These are phyloP conservation scores for Calephelis nemesis DNA, from an alignment of 1,140 invertebrate species.

Conservation along the genomic window DNA sequence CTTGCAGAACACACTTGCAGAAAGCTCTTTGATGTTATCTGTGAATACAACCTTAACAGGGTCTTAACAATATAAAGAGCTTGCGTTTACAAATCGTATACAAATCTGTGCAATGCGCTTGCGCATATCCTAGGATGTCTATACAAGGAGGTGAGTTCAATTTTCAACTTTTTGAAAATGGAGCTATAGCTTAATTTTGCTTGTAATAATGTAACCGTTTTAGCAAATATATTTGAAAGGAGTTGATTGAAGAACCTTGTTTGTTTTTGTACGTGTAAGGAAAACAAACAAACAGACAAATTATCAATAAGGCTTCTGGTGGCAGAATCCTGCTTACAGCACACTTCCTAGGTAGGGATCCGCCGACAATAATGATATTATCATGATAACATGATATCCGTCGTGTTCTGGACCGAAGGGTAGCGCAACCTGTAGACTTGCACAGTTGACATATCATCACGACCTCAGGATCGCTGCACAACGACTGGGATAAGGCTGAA, in stretches of 20 bases:
- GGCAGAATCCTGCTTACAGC: no score
- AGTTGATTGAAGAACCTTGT: not conserved
- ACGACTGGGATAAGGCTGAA: no score
- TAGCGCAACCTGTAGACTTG: no score
- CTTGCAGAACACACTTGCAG: conserved; percentile 10
- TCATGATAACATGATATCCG: no score
- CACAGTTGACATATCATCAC: no score
- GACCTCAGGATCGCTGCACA: no score
- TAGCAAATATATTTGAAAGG: not conserved
- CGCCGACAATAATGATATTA: no score
- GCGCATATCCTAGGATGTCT: conserved; percentile 43
- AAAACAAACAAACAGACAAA: no score
- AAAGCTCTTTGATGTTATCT: conserved; percentile 6
- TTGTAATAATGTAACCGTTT: not conserved
- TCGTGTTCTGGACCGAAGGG: no score
- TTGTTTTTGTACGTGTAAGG: no score
- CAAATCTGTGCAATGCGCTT: conserved; percentile 45
- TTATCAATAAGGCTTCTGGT: no score
- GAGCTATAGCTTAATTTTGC: not conserved
- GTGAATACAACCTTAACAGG: conserved; percentile 29
- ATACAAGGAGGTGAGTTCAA: conserved; percentile 15
- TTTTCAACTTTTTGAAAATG: not conserved
- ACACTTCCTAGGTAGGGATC: no score
- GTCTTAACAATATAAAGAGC: conserved; percentile 32
- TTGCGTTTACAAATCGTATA: conserved; percentile 54